Conservation (phyloP, 2,797 vertebrate species). For the Microchirus variegatus region DNA sequence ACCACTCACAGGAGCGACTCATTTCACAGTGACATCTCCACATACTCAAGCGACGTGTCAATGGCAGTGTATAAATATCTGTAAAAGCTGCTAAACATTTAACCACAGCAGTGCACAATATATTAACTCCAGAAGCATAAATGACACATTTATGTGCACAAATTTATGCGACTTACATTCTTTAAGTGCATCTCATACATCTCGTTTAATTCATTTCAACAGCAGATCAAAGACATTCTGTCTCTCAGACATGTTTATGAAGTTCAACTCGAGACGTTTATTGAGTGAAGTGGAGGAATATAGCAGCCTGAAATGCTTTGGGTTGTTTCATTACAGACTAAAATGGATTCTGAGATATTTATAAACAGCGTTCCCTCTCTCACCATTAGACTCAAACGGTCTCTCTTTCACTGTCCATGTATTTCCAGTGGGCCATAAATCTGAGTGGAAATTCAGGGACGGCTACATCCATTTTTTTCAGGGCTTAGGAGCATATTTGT, state of each 20-base stretch:
- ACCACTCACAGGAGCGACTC: not conserved
- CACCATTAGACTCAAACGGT: constrained; percentile 49
- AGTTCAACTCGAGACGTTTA: constrained; percentile 49
- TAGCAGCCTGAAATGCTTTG: constrained; percentile 30
- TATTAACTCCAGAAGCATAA: constrained; percentile 5
- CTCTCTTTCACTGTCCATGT: constrained; percentile 44
- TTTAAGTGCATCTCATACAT: constrained; percentile 36
- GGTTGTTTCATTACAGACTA: constrained; percentile 57
- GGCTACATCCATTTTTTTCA: constrained; percentile 53
- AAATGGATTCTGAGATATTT: constrained; percentile 74
- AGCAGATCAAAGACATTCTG: constrained; percentile 41
- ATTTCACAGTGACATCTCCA: constrained; percentile 11
- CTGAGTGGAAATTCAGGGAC: constrained; percentile 51
- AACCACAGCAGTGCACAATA: not conserved
- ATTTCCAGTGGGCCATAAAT: constrained; percentile 67
- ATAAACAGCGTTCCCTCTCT: constrained; percentile 64
- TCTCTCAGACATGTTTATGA: constrained; percentile 43
- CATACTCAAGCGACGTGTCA: not conserved
- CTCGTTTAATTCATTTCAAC: constrained; percentile 33
- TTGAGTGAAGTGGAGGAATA: constrained; percentile 51
- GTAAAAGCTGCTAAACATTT: constrained; percentile 6
- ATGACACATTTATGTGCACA: constrained; percentile 3
- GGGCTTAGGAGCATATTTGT: constrained; percentile 49
- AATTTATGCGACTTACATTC: constrained; percentile 8
- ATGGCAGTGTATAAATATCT: constrained; percentile 17